Evolutionary conservation across 2,888 invertebrate genomes (phyloP).

Genomic region (Diarsia brunnea): DNA sequence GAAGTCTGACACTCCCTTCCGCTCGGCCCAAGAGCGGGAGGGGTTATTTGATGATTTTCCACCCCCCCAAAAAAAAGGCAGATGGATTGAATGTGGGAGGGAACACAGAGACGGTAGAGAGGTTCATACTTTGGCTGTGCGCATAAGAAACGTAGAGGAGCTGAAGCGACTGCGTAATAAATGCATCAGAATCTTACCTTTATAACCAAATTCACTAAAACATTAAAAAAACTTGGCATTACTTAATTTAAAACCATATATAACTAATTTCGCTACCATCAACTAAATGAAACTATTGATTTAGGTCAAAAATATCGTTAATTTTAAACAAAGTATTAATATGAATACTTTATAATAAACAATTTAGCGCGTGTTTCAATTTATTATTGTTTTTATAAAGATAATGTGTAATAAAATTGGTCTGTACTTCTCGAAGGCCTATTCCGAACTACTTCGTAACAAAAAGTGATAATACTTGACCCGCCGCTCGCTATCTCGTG

Average conservation of each 20-base stretch:
- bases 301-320: background rate
- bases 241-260: background rate
- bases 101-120: too few species aligned
- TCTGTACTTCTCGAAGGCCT: background rate
- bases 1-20: too few species aligned
- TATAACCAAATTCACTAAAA: constrained; percentile 55
- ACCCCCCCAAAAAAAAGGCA: too few species aligned
- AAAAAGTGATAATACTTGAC: constrained; percentile 45
- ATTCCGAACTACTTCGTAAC: constrained; percentile 15
- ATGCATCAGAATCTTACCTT: constrained; percentile 47
- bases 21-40: too few species aligned
- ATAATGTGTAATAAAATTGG: background rate
- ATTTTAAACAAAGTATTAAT: background rate
- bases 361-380: background rate
- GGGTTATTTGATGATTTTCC: too few species aligned
- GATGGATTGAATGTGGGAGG: too few species aligned
- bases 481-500: constrained; percentile 27
- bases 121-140: too few species aligned
- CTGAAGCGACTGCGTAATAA: background rate
- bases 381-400: background rate
- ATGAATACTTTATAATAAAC: background rate
- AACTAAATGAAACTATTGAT: background rate
- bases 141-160: too few species aligned
- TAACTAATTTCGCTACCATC: background rate
- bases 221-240: constrained; percentile 45